Percentiles rank a stretch among this genome's conserved stretches.
Conservation (phyloP, 2,797 vertebrate species). For the Characodon lateralis region DNA sequence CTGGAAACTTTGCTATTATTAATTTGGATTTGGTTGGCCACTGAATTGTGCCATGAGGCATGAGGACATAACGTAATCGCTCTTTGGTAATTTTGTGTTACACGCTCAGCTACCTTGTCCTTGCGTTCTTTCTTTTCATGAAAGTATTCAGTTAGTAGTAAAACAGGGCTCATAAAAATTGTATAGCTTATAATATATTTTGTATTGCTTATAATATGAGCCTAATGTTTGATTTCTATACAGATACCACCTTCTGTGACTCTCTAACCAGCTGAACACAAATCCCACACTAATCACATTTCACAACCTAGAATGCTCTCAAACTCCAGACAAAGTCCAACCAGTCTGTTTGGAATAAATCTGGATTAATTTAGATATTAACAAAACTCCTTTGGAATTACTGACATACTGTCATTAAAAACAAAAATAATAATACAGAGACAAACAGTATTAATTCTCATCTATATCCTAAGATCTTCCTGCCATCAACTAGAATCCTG, state of each 20-base stretch:
- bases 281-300: conserved; percentile 47
- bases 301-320: conserved; percentile 30
- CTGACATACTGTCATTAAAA: not conserved
- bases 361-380: not conserved
- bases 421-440: not conserved
- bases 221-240: conserved; percentile 48
- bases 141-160: not conserved
- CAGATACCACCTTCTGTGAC: conserved; percentile 18
- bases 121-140: too few relatives aligned
- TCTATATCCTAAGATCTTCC: not conserved
- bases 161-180: not conserved
- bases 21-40: too few relatives aligned
- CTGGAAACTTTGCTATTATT: too few relatives aligned
- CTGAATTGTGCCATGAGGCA: too few relatives aligned
- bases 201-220: not conserved
- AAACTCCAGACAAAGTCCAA: conserved; percentile 22
- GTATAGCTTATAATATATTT: conserved; percentile 11
- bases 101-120: too few relatives aligned
- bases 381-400: not conserved
- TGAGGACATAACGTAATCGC: too few relatives aligned
- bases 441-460: conserved; percentile 1
- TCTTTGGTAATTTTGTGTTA: too few relatives aligned
- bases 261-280: conserved; percentile 35
- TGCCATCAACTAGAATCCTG: not conserved
- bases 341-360: not conserved